A percentile compares a stretch with the other conserved stretches of the same genome.
phyloP scores from a whole-genome alignment of 1,140 invertebrate species.

The Elysia chlorotica region DNA sequence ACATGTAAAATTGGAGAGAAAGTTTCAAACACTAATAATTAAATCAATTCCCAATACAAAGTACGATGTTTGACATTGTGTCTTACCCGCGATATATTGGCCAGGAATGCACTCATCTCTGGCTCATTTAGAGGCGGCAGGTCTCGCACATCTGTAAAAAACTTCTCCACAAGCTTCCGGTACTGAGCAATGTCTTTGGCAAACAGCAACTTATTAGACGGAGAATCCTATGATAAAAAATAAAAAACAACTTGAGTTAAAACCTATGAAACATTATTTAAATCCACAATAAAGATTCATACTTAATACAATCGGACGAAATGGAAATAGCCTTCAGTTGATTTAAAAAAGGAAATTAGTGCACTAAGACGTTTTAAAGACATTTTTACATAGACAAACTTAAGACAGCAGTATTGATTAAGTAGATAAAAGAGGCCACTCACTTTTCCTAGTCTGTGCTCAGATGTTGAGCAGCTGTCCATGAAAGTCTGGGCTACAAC shows the following conservation, averaged over 20 bases:
- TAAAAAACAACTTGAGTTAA: not conserved
- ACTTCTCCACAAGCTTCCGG: slow-evolving; percentile 61
- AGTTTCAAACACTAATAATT: not conserved
- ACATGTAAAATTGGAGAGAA: not conserved
- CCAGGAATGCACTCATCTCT: slow-evolving; percentile 98
- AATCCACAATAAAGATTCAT: too few species aligned
- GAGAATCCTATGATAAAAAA: slow-evolving; percentile 51
- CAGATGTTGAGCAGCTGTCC: slow-evolving; percentile 99
- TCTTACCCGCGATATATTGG: slow-evolving; percentile 92
- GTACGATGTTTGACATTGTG: slow-evolving; percentile 1
- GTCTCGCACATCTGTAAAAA: slow-evolving; percentile 66
- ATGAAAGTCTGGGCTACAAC: slow-evolving; percentile 99
- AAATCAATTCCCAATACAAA: not conserved
- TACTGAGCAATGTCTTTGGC: slow-evolving; percentile 61
- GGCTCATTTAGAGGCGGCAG: slow-evolving; percentile 98
- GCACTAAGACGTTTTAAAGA: too few species aligned
- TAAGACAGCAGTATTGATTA: too few species aligned
- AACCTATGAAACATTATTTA: too few species aligned
- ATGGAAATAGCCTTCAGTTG: too few species aligned
- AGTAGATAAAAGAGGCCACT: not conserved
- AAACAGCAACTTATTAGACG: slow-evolving; percentile 61
- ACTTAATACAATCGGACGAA: too few species aligned
- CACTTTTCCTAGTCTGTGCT: slow-evolving; percentile 97
- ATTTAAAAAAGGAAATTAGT: too few species aligned
- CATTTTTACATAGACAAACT: too few species aligned